Base-by-base conservation (phyloP, 37 sponge, comb jelly and placozoan species). In the Trichoplax adhaerens region DNA sequence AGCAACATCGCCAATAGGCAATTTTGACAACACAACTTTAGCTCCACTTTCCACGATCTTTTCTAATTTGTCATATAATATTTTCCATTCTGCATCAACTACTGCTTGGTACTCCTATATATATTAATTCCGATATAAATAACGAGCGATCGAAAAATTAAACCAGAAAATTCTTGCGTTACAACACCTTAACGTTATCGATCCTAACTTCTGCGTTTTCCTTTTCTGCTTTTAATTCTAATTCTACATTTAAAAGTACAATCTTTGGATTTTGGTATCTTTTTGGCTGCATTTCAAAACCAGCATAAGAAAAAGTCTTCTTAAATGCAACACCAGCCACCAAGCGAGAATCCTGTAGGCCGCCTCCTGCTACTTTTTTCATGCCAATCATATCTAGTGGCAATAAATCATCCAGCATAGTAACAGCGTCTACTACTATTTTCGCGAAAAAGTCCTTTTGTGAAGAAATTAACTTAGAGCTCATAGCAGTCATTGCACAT, bases 281-380 rank as follows among this genome's bases (percentile, higher is more conserved):
- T 79, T 98, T 98, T 5, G 86, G 94, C 71, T 98, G 99, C 99
- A 98, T 98, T 77, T 98, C 99, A 85, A 98, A 98, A 48, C 82
- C 99, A 74, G 99, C 99, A 62, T 98, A 98, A 48, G 99, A 98
- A 80, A 98, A 98, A 29, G 99, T 98, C 84, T 98, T 98, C 82
- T 98, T 98, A 79, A 98, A 98, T 2, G 94, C 99, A 51, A 98
- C 99, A 55, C 99, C 99, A 56, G 68, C 80, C 10, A 98, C 72
- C 52, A 98, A 78, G 50, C 74, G 83, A 3, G 94, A 87, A 50
- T 98, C 99, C 4, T 65, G 63, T 4, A 74, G 48, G 2, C 65
- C 63, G 2, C 75, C 75, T 48, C 75, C 75, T n/a, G 75, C 65
- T 12, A 74, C 75, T 74, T 74, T 74, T 91, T 94, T 94, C 3